Base-by-base conservation (phyloP, 2,113 vertebrate species). In the Pheucticus melanocephalus region DNA sequence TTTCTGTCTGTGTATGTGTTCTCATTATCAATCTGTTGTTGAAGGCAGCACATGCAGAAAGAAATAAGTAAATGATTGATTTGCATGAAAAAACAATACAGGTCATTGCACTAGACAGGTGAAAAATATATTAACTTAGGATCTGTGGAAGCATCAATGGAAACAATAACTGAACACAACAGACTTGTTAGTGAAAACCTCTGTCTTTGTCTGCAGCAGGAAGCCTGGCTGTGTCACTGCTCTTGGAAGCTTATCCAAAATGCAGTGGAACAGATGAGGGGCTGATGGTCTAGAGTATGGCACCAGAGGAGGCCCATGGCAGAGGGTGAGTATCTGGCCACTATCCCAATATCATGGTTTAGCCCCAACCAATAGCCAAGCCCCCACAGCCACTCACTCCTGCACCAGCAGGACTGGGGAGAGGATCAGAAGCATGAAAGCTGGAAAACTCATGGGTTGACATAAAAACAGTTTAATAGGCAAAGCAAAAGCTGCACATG, bases 311-410 rank as follows among this genome's bases (percentile, higher is more conserved):
- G 12, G 11, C 3, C 22, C 3, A 1, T 9, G 21, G 23, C 80
- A 45, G 6, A 81, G 19, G 8, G 8, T 27, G 22, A 7, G 9
- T 35, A 17, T n/a, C 15, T 27, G 33, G 2, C 13, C 19, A 39
- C 24, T 27, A 21, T 10, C 51, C 33, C 28, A 14, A 7, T 13
- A 21, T 23, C 3, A 4, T 8, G 28, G 19, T 39, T 51, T n/a
- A 45, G 30, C 12, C 35, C 22, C 59, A 66, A 12, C 3, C 44
- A 50, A 51, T 13, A 51, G 28, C 28, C 20, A 66, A 51, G 22
- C 7, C 24, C 27, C 10, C 0, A 0, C 13, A 59, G 44, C 28
- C 1, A 0, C 33, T 66, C 37, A 66, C 12, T 51, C 18, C 6
- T 4, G 37, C 19, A 28, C 44, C 66, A 44, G 37, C 7, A 30